Percentiles rank a stretch among this genome's conserved stretches.
phyloP scores from a whole-genome alignment of 2,888 invertebrate genomes.

The Zygothrica quintamaculata region DNA sequence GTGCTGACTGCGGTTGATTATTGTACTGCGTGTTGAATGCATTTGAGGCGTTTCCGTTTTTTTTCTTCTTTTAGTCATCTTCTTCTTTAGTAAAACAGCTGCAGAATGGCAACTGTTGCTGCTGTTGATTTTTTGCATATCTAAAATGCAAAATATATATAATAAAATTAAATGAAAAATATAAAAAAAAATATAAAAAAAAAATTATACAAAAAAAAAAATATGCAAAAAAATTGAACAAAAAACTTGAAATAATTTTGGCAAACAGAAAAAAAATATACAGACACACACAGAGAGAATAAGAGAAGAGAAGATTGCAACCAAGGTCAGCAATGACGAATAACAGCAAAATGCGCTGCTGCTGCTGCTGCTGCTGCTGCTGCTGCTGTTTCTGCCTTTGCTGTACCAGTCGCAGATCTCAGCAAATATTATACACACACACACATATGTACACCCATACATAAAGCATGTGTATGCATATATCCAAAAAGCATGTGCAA shows the following conservation, averaged over 20 bases:
- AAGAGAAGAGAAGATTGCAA: constrained; percentile 72
- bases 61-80: too few relatives aligned
- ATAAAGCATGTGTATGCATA: not conserved
- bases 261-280: constrained; percentile 10
- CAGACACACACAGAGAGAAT: constrained; percentile 36
- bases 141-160: constrained; percentile 51
- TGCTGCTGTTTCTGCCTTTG: too few relatives aligned
- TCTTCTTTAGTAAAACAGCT: constrained; percentile 9
- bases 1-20: constrained; percentile 45
- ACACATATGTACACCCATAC: constrained; percentile 12
- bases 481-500: constrained; percentile 37
- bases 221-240: constrained; percentile 24
- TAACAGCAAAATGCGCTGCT: constrained; percentile 78
- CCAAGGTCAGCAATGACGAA: constrained; percentile 82
- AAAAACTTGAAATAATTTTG: constrained; percentile 22
- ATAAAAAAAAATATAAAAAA: constrained; percentile 37
- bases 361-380: constrained; percentile 40
- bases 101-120: constrained; percentile 5
- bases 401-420: constrained; percentile 73
- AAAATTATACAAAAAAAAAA: constrained; percentile 25
- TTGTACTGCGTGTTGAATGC: constrained; percentile 25
- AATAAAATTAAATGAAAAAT: constrained; percentile 19
- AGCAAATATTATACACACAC: too few relatives aligned
- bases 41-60: constrained; percentile 47
- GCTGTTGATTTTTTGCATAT: constrained; percentile 35